These are phyloP conservation scores for Brenthis hecate DNA, from an alignment of 2,888 invertebrate genomes.

Conservation along the genomic window DNA sequence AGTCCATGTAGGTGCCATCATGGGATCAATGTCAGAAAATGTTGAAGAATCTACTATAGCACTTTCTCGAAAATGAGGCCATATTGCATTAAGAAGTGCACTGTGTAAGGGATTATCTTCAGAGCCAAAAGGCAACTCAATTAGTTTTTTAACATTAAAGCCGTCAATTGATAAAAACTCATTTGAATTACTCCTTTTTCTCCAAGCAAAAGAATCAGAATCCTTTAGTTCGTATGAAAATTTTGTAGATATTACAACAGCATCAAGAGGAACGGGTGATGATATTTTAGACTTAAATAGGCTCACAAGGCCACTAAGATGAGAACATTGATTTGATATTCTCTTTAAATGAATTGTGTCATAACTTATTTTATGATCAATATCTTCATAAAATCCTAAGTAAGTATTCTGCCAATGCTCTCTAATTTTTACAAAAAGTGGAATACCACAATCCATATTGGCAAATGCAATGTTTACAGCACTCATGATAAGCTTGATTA, in stretches of 20 bases:
- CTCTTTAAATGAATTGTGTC: conserved; percentile 94
- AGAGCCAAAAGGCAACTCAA: conserved; percentile 91
- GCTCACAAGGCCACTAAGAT: conserved; percentile 91
- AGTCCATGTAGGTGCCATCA: conserved; percentile 90
- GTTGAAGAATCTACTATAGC: conserved; percentile 93
- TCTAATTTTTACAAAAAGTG: conserved; percentile 93
- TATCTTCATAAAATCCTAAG: conserved; percentile 90
- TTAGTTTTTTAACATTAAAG: conserved; percentile 73
- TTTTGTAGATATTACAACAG: conserved; percentile 87
- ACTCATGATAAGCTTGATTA: conserved; percentile 90
- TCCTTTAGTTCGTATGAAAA: conserved; percentile 88
- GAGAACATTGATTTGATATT: conserved; percentile 90
- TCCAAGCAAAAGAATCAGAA: conserved; percentile 84
- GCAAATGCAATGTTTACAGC: conserved; percentile 91
- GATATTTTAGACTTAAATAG: conserved; percentile 95
- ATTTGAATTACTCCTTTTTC: conserved; percentile 73
- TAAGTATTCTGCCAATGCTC: conserved; percentile 91
- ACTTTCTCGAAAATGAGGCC: conserved; percentile 93
- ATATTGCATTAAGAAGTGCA: conserved; percentile 89
- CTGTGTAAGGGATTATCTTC: conserved; percentile 91
- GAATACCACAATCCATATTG: conserved; percentile 90
- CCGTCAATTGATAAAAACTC: conserved; percentile 76
- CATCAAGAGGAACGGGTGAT: conserved; percentile 82
- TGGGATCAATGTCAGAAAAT: conserved; percentile 94
- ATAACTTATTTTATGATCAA: conserved; percentile 90